Percentiles rank a stretch among this genome's conserved stretches.
Evolutionary conservation across 2,797 vertebrate species (phyloP).

Genomic region (Lutra lutra): DNA sequence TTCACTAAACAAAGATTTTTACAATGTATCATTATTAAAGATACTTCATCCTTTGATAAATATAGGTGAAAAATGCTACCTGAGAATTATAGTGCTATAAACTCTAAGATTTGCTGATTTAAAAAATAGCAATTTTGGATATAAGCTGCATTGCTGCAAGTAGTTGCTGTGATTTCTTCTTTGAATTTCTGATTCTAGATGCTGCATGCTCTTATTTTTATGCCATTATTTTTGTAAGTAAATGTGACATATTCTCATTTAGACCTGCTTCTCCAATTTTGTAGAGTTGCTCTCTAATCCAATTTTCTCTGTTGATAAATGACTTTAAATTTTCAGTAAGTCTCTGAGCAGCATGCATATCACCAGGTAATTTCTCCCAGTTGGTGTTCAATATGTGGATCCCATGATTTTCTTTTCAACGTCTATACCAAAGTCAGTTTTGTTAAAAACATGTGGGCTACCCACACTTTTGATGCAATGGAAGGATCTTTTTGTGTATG

Average conservation of each 20-base stretch:
- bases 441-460: not conserved
- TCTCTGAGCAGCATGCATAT: not conserved
- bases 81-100: not conserved
- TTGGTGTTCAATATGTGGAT: not conserved
- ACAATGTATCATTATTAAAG: not conserved
- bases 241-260: conserved; percentile 58
- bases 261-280: conserved; percentile 30
- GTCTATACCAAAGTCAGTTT: not conserved
- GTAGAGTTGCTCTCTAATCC: not conserved
- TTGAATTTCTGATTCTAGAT: conserved; percentile 44
- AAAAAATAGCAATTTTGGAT: not conserved
- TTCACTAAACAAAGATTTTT: not conserved
- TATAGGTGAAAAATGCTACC: not conserved
- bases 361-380: not conserved
- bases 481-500: not conserved
- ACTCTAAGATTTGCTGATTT: not conserved
- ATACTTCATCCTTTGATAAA: conserved; percentile 3
- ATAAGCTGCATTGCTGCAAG: not conserved
- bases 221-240: conserved; percentile 49
- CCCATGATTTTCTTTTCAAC: not conserved
- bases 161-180: not conserved
- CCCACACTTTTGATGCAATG: not conserved
- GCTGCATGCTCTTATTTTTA: not conserved
- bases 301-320: conserved; percentile 38
- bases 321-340: not conserved